A percentile compares a stretch with the other conserved stretches of the same genome.
phyloP scores from a whole-genome alignment of 2,888 invertebrate species.

The Clanis bilineata region DNA sequence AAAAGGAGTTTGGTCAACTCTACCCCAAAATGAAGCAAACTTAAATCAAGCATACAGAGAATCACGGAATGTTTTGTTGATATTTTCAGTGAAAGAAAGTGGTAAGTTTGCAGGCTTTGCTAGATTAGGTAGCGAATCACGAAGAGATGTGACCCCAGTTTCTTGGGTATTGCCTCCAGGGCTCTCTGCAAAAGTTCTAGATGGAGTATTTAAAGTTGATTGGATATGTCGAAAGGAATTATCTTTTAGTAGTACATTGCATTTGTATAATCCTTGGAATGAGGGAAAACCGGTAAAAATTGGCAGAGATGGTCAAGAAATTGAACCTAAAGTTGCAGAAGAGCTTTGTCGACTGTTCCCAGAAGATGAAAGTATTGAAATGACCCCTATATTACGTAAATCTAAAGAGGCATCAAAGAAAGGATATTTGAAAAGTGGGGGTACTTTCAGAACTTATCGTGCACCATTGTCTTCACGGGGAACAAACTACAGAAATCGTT shows the following conservation, averaged over 20 bases:
- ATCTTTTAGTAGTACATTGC: constrained; percentile 94
- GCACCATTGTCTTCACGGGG: constrained; percentile 70
- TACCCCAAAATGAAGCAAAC: constrained; percentile 98
- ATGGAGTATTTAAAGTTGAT: constrained; percentile 97
- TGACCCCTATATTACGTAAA: constrained; percentile 92
- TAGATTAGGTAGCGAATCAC: constrained; percentile 92
- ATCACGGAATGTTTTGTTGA: constrained; percentile 95
- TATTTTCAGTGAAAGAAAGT: constrained; percentile 99
- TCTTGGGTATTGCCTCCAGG: constrained; percentile 98
- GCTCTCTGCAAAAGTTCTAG: constrained; percentile 94
- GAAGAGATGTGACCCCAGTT: constrained; percentile 93
- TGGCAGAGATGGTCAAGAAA: constrained; percentile 99
- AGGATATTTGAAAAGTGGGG: constrained; percentile 76
- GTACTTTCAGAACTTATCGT: constrained; percentile 76
- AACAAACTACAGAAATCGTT: constrained; percentile 75
- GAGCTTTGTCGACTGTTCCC: constrained; percentile 97
- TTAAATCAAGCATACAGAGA: constrained; percentile 97
- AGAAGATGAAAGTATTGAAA: constrained; percentile 94
- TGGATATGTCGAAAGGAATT: constrained; percentile 98
- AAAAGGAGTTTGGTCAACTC: constrained; percentile 98
- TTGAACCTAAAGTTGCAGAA: constrained; percentile 97
- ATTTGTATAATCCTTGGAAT: constrained; percentile 98
- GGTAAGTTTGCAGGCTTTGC: constrained; percentile 98
- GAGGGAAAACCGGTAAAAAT: constrained; percentile 99
- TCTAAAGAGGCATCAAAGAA: constrained; percentile 92